Evolutionary conservation across 1,140 invertebrate species (phyloP), one percentile per base, ranked within the genome.

Genomic region (Campoletis sonorensis): DNA sequence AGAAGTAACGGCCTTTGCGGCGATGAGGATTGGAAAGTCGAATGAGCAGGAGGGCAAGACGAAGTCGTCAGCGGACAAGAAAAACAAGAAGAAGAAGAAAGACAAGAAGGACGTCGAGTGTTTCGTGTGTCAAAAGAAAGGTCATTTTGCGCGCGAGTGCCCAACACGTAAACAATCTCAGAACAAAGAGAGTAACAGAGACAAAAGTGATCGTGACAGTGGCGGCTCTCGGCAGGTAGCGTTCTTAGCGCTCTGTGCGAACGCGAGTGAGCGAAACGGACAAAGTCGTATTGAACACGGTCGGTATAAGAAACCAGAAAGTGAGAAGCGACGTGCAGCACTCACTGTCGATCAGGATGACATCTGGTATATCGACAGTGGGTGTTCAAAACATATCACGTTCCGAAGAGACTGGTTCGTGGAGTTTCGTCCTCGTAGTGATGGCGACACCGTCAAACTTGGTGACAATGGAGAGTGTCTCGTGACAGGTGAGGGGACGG

Each of bases 331-430:
- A 11, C 64, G 64, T 3, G 58, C 76, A 18, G 11, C 71, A 64
- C 58, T 80, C 5, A 68, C 71, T 13, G 79, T 71, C 49, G 79
- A 79, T 79, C 7, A 45, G 49, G 45, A 49, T 51, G 82, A 85
- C 0, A 64, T 37, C 33, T 85, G 81, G 82, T 37, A 81, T 18
- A 73, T 67, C 68, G 84, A 83, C 77, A 85, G 82, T 68, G 79
- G 84, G 26, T 79, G 79, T 8, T 85, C 82, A 27, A 70, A 54
- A 21, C 84, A 83, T 70, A 2, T 85, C n/a, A 83, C 70, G 51
- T 75, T 79, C 76, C 67, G 84, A 30, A 58, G 75, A 16, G 81
- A 85, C n/a, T 85, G 84, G 82, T 82, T 85, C 49, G 21, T 58
- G 40, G 33, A 71, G 37, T 40, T 70, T 70, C 21, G 27, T 11